A percentile compares a stretch with the other conserved stretches of the same genome.
Evolutionary conservation across 2,113 vertebrate species (phyloP).

Genomic region (Chlorodrepanis virens): DNA sequence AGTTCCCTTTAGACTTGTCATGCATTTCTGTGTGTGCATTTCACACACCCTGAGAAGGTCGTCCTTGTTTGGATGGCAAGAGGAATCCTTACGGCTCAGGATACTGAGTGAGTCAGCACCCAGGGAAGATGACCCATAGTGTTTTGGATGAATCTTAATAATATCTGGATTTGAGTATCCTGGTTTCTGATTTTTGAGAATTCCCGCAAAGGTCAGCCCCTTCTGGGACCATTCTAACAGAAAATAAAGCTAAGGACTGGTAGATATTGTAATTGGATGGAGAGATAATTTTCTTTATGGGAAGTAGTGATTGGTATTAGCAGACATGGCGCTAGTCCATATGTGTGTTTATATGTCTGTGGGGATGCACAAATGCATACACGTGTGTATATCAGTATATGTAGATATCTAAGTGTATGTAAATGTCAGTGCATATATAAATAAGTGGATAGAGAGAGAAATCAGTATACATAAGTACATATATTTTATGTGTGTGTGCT

Average conservation of each 20-base stretch:
- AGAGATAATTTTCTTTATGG: neutral
- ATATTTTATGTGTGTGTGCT: neutral
- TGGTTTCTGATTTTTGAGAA: neutral
- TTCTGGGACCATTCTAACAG: neutral
- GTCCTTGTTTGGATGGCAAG: neutral
- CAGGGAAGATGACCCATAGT: neutral
- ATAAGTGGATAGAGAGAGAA: neutral
- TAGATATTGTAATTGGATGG: neutral
- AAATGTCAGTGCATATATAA: neutral
- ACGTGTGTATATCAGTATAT: rapidly evolving
- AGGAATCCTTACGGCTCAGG: neutral
- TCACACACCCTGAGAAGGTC: neutral
- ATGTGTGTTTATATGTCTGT: neutral
- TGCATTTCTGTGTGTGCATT: rapidly evolving
- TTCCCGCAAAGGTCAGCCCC: neutral
- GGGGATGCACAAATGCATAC: neutral
- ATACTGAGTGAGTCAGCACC: rapidly evolving
- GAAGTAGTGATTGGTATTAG: neutral
- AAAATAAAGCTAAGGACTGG: neutral
- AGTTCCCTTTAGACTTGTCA: neutral
- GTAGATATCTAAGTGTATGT: neutral
- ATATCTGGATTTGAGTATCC: neutral
- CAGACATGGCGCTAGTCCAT: neutral
- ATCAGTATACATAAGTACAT: too few species aligned
- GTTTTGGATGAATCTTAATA: neutral